These are phyloP conservation scores for Ricordea florida DNA, from an alignment of 92 coral and sea anemone species.

Conservation along the genomic window DNA sequence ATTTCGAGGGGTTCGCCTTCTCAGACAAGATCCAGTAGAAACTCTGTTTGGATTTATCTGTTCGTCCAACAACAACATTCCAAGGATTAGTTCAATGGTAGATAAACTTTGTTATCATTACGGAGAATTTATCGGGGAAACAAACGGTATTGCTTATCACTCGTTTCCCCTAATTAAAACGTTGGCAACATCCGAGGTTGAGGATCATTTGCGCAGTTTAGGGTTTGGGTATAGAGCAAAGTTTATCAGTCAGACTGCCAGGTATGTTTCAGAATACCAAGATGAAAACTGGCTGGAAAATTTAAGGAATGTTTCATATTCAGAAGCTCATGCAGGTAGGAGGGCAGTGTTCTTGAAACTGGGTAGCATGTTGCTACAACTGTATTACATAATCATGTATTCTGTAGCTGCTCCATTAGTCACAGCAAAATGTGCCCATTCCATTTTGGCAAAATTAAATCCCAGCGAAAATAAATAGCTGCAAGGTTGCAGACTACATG, in stretches of 20 bases:
- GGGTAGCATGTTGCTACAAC: too few relatives aligned
- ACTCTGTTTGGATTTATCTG: constrained; percentile 93
- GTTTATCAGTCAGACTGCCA: constrained; percentile 79
- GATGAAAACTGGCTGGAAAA: constrained; percentile 74
- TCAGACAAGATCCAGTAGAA: constrained; percentile 92
- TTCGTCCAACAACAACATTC: constrained; percentile 93
- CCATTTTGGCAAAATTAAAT: too few relatives aligned
- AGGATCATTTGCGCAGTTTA: constrained; percentile 66
- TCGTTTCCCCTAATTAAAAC: constrained; percentile 70
- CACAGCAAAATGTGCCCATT: not conserved
- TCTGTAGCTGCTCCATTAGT: not conserved
- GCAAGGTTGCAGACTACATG: too few relatives aligned
- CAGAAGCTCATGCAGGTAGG: constrained; percentile 85
- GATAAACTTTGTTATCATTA: constrained; percentile 76
- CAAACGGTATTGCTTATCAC: constrained; percentile 61
- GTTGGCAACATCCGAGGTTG: constrained; percentile 68
- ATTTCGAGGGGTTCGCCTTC: constrained; percentile 76
- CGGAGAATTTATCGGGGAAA: constrained; percentile 70
- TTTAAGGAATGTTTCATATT: constrained; percentile 69
- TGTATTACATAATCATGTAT: too few relatives aligned
- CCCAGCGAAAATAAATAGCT: too few relatives aligned
- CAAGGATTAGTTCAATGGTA: constrained; percentile 88
- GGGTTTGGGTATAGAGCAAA: constrained; percentile 99
- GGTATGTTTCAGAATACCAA: constrained; percentile 56
- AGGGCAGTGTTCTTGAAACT: not conserved